These are phyloP conservation scores for Margarornis squamiger DNA, from an alignment of 2,797 vertebrate genomes.

Conservation along the genomic window DNA sequence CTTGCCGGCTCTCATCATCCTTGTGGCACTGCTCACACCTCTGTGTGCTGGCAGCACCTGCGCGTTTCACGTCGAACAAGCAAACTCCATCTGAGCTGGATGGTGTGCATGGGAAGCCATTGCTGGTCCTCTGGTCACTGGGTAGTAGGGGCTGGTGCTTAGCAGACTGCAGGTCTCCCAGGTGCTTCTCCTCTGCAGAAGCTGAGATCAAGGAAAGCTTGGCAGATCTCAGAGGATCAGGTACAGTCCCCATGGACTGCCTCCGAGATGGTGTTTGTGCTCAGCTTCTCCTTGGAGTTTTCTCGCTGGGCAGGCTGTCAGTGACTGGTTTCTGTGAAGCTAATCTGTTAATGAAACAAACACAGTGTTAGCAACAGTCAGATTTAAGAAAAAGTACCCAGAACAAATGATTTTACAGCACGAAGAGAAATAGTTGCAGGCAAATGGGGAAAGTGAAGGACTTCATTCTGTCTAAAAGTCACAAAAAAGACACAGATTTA, in stretches of 20 bases:
- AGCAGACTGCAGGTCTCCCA: constrained; percentile 75
- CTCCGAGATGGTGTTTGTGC: background rate
- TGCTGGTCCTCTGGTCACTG: constrained; percentile 71
- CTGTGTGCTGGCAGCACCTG: background rate
- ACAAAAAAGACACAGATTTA: background rate
- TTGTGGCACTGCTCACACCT: background rate
- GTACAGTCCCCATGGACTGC: constrained; percentile 89
- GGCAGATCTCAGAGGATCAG: constrained; percentile 86
- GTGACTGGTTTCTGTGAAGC: background rate
- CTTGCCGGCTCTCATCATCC: constrained; percentile 51
- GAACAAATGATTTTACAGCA: background rate
- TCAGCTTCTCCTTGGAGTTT: background rate
- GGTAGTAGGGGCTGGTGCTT: constrained; percentile 71
- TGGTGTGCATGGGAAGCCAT: constrained; percentile 58
- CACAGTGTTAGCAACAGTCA: constrained; percentile 23
- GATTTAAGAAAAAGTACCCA: background rate
- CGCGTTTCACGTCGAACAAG: constrained; percentile 48
- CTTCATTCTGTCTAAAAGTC: background rate
- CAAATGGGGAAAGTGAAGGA: background rate
- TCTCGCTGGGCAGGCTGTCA: background rate
- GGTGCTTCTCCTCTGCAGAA: constrained; percentile 75
- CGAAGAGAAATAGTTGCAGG: background rate
- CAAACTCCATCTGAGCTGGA: constrained; percentile 52
- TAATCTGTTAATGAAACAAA: constrained; percentile 69
- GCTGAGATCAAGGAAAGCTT: constrained; percentile 81